phyloP scores from a whole-genome alignment of 2,888 invertebrate genomes.

The Eurytoma californica region DNA sequence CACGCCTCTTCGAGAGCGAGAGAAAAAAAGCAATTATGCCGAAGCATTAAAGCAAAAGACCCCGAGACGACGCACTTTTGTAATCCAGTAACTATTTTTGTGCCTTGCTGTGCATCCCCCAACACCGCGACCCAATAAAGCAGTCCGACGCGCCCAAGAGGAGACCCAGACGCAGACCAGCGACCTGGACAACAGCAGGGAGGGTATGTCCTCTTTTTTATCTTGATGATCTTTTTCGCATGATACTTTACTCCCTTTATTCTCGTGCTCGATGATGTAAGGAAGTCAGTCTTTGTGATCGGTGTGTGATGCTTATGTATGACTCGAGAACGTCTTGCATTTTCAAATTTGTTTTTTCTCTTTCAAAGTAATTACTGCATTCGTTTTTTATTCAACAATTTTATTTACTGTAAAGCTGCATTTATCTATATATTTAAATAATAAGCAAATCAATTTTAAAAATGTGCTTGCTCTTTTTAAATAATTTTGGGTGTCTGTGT shows the following conservation, averaged over 20 bases:
- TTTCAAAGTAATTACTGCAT: neutral
- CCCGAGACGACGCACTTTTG: constrained; percentile 34
- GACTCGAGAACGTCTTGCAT: constrained; percentile 12
- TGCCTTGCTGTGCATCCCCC: constrained; percentile 63
- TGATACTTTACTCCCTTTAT: constrained; percentile 2
- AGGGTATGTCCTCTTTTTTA: constrained; percentile 54
- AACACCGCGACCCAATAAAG: constrained; percentile 51
- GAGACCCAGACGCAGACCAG: constrained; percentile 70
- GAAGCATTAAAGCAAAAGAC: constrained; percentile 8
- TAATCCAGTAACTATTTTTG: constrained; percentile 53
- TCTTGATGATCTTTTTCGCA: constrained; percentile 1
- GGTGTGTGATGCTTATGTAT: constrained; percentile 16
- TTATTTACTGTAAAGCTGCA: too few species aligned
- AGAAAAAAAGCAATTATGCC: constrained; percentile 36
- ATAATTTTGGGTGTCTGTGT: too few species aligned
- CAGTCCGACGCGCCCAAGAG: constrained; percentile 69
- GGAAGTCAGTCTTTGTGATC: constrained; percentile 13
- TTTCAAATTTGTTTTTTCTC: constrained; percentile 2
- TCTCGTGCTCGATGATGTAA: constrained; percentile 18
- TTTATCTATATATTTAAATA: too few species aligned
- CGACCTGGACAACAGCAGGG: constrained; percentile 69
- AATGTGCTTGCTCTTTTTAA: too few species aligned
- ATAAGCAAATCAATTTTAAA: too few species aligned
- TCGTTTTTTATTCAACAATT: too few species aligned
- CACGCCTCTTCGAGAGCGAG: constrained; percentile 31